Evolutionary conservation across 2,888 invertebrate genomes (phyloP), one percentile per base, ranked within the genome.

Genomic region (Trissonchulus sp.): DNA sequence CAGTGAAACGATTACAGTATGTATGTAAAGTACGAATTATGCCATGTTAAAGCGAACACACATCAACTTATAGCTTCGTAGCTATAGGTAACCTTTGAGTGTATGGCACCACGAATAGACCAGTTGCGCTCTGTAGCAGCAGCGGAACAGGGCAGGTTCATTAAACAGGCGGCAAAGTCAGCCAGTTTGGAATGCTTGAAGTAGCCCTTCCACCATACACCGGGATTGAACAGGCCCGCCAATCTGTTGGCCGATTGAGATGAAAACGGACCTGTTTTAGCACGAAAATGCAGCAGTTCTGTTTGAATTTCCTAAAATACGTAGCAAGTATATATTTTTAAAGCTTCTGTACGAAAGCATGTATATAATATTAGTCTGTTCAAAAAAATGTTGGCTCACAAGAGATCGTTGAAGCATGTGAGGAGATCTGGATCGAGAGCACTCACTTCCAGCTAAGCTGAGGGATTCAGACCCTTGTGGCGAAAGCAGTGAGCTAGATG

Each of bases 91-190:
- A 65, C 65, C 65, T 65, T 65, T 15, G 65, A 31, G n/a, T 65
- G 65, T 65, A 65, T 65, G 30, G 65, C 65, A 15, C 65, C 65
- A 18, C 65, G 65, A 65, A 65, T 65, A 31, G 65, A 65, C 65
- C 65, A 65, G n/a, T 65, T 65, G 8, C 30, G 65, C 34, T 65
- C 65, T 18, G 65, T 65, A 18, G 65, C 65, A 15, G 65, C 65
- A 65, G 15, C n/a, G 30, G 65, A 31, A 8, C 15, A 15, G 15
- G 65, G 65, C 15, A 34, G 3, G 34, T 15, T 28, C 15, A 65
- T 8, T 28, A 65, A 65, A 18, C 8, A 8, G 65, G 8, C 3
- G 15, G 65, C 65, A 18, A 65, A 8, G 3, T 8, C 15, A 28
- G 65, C 15, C 3, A 65, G 65, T 31, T 8, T 34, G 8, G 31